These are phyloP conservation scores for Candidula unifasciata DNA, from an alignment of 2,888 invertebrate genomes.

Conservation along the genomic window DNA sequence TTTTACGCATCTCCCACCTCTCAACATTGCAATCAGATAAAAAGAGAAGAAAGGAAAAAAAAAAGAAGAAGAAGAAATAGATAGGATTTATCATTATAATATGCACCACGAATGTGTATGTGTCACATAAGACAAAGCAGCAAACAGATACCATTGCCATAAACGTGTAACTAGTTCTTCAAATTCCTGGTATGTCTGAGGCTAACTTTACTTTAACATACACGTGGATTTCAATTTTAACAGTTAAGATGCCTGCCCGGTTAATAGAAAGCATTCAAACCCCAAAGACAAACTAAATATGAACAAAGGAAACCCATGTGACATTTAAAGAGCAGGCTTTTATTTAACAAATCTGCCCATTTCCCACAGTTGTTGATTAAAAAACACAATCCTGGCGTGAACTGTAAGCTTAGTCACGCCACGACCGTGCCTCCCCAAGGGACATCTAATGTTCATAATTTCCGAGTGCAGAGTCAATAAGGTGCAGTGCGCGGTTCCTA, in stretches of 20 bases:
- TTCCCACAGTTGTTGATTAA: neutral
- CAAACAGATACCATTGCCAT: too few relatives aligned
- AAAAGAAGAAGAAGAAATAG: too few relatives aligned
- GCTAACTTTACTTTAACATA: too few relatives aligned
- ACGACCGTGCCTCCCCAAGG: neutral
- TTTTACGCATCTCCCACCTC: too few relatives aligned
- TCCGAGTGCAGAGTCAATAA: neutral
- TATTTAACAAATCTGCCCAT: constrained; percentile 9
- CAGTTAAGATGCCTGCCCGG: too few relatives aligned
- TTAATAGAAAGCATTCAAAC: too few relatives aligned
- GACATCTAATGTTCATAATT: neutral
- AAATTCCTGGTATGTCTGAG: too few relatives aligned
- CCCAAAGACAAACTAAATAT: neutral
- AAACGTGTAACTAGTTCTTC: too few relatives aligned
- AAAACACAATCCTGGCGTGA: neutral
- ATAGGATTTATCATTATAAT: neutral
- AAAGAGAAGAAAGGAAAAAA: neutral
- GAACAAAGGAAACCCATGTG: neutral
- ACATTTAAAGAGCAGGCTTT: neutral
- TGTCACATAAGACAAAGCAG: too few relatives aligned
- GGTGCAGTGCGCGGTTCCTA: neutral
- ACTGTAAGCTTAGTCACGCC: constrained; percentile 6
- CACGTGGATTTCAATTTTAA: too few relatives aligned
- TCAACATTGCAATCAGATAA: too few relatives aligned
- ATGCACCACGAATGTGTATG: neutral